phyloP scores from a whole-genome alignment of 2,113 vertebrate species.

The Ctenodactylus gundi region DNA sequence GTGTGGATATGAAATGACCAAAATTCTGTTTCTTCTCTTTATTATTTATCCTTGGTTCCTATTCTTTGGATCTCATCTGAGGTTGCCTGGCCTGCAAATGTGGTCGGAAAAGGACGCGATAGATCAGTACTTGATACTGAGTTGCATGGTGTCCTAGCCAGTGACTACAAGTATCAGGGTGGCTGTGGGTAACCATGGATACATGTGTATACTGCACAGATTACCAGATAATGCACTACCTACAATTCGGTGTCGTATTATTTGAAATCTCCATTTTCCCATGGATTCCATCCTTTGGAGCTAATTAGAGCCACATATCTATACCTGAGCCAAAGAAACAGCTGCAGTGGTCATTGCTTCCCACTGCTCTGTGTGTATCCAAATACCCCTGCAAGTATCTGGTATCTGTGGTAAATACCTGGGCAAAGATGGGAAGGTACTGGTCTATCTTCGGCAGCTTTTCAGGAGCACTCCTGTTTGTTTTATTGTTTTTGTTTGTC shows the following conservation, averaged over 20 bases:
- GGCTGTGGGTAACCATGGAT: constrained; percentile 80
- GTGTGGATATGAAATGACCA: constrained; percentile 91
- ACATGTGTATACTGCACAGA: constrained; percentile 80
- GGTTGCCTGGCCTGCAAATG: constrained; percentile 89
- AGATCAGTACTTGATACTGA: constrained; percentile 89
- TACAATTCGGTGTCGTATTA: constrained; percentile 32
- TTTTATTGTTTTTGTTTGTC: neutral
- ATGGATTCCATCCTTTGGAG: constrained; percentile 23
- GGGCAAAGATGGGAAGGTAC: constrained; percentile 84
- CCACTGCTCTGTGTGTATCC: neutral
- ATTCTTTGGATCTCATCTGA: constrained; percentile 90
- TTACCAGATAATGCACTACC: constrained; percentile 87
- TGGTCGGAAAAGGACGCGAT: constrained; percentile 88
- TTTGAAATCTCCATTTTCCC: constrained; percentile 1
- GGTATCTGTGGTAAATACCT: constrained; percentile 83
- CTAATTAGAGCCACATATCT: neutral
- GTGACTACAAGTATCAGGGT: constrained; percentile 83
- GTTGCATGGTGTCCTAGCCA: constrained; percentile 78
- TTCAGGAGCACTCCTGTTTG: constrained; percentile 62
- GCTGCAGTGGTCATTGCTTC: constrained; percentile 27
- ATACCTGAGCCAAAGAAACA: neutral
- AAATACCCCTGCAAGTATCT: constrained; percentile 86
- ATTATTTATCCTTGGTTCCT: constrained; percentile 86
- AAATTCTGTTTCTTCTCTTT: constrained; percentile 86
- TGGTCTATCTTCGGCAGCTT: constrained; percentile 91